Evolutionary conservation across 2,888 invertebrate genomes (phyloP).

Genomic region (Ochropleura leucogaster): DNA sequence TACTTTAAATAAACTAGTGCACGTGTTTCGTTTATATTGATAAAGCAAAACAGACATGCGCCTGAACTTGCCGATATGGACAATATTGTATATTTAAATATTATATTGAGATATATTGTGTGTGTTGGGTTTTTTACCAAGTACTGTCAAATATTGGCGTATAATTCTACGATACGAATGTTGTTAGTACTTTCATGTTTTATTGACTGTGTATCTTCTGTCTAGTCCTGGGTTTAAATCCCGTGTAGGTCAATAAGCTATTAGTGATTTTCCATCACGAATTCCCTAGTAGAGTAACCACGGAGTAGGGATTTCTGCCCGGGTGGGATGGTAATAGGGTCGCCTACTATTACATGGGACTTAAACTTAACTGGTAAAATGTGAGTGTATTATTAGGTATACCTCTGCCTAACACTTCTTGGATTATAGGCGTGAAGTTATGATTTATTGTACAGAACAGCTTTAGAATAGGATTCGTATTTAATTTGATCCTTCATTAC

Average conservation of each 20-base stretch:
- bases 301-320: no score
- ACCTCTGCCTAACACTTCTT: no score
- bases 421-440: no score
- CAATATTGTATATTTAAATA: conserved; percentile 13
- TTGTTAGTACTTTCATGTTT: neutral
- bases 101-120: conserved; percentile 10
- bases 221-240: no score
- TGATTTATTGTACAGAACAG: neutral
- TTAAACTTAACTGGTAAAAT: no score
- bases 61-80: conserved; percentile 32
- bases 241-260: no score
- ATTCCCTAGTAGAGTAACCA: no score
- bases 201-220: neutral
- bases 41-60: conserved; percentile 38
- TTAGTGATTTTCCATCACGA: no score
- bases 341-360: no score
- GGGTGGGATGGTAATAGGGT: no score
- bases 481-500: neutral
- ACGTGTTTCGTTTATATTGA: conserved; percentile 45
- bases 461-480: neutral
- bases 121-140: conserved; percentile 1
- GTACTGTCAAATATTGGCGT: neutral
- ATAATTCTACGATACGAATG: neutral
- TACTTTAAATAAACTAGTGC: conserved; percentile 50
- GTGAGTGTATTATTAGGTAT: no score